Base-by-base conservation (phyloP, 2,797 vertebrate species). In the Acanthis flammea region DNA sequence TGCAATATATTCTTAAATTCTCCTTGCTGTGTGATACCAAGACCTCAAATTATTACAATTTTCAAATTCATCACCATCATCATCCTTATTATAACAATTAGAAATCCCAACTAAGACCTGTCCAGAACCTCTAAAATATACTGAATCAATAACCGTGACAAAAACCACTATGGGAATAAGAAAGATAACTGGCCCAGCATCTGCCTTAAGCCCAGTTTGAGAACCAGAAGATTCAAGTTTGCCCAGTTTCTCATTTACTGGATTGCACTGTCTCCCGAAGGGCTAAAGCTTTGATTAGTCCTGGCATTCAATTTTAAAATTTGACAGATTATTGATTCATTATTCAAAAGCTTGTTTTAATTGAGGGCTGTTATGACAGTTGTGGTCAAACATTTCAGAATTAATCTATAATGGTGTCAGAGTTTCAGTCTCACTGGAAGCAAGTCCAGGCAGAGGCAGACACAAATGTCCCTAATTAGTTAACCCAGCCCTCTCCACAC, bases 301-400 rank as follows among this genome's bases (percentile, higher is more conserved):
- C 31, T 39, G 50, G n/a, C 24, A 93, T 87, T 76, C 63, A 24
- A n/a, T 73, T 94, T 90, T 45, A 82, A 92, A 71, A 84, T 75
- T 84, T 86, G 92, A 92, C 71, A 79, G 44, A 57, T 70, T 92
- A 95, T 95, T 93, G 91, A 92, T 94, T 94, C 44, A 61, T 88
- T 95, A 92, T 92, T 95, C 74, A 85, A 91, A 92, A 91, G 63
- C 61, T 91, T 92, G 39, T 71, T 92, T 79, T 92, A 94, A 83
- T 80, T 94, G 86, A 89, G 42, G 50, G 19, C 54, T 80, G 77
- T 83, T 95, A 74, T 45, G 65, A 85, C 54, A 82, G 61, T 50
- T 91, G 66, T 68, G 82, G 86, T 85, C 81, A 93, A 91, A 51
- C 47, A 67, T 65, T 96, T 86, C 86, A 80, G 57, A 83, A 90